These are phyloP conservation scores for Pemphigus obesinymphae DNA, from an alignment of 1,140 invertebrate genomes.

Conservation along the genomic window DNA sequence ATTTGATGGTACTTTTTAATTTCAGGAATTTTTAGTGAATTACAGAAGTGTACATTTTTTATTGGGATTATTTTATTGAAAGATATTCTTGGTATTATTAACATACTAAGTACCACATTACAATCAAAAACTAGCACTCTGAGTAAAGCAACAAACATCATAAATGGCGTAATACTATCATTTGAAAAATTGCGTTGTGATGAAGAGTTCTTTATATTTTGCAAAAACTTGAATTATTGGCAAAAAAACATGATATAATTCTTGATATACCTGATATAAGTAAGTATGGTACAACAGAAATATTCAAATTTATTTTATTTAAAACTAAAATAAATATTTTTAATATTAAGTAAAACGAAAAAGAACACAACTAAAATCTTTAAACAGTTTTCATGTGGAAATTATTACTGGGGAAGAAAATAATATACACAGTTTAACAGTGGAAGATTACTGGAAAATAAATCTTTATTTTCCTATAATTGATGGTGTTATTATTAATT, in stretches of 20 bases:
- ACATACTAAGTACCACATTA: neutral
- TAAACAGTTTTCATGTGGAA: too few relatives aligned
- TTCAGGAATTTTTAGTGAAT: neutral
- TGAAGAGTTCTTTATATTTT: too few relatives aligned
- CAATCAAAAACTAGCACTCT: neutral
- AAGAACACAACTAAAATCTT: neutral
- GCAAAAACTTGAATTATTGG: neutral
- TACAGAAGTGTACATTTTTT: neutral
- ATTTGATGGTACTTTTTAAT: neutral
- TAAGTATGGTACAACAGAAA: neutral
- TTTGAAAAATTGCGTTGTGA: neutral
- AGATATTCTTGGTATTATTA: neutral
- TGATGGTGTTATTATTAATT: neutral
- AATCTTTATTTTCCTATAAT: neutral
- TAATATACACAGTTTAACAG: neutral
- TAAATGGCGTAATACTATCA: neutral
- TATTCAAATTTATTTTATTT: neutral
- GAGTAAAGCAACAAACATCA: too few relatives aligned
- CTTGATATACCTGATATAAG: neutral
- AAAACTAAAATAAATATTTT: neutral
- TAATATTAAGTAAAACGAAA: neutral
- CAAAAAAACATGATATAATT: neutral
- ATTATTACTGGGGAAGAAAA: too few relatives aligned
- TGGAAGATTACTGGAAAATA: neutral
- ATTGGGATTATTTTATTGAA: neutral